Base-by-base conservation (phyloP, 2,888 invertebrate genomes). In the Morpho helenor region DNA sequence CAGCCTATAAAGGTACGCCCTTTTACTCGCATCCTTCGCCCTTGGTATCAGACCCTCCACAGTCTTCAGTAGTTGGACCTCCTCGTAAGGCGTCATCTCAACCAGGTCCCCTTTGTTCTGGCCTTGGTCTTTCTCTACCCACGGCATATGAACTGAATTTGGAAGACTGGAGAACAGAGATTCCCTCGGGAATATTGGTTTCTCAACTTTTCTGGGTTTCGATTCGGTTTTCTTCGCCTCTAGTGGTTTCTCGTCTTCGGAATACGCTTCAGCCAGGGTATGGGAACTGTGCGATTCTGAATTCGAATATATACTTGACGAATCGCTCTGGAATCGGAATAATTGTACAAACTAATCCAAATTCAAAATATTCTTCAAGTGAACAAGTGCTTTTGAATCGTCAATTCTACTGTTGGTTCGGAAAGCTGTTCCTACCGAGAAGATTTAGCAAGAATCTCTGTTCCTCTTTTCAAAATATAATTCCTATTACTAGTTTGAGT, bases 51-150 rank as follows among this genome's bases (percentile, higher is more conserved):
- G 50, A n/a, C 66, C 71, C 56, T 91, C 90, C 0, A 91, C 75
- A 44, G 78, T 79, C 66, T 90, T 91, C 66, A 91, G 62, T 39
- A 89, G 69, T 65, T 91, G 90, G 9, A 91, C 71, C 67, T 91
- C 91, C 51, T 87, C 85, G 64, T 91, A 91, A 54, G 82, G 84
- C 0, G 79, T 78, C 72, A 87, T 74, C 22, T 78, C 76, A 1
- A 86, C 80, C 4, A 87, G 44, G 8, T 61, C 40, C 3, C 40
- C 6, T 43, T 23, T 51, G 40, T 77, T 73, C 0, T 71, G 68
- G 23, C 72, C 74, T 0, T 68, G 69, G 0, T 65, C 53, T 0
- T 70, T 64, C 0, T 78, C 76, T 0, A 79, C 61, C 91, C 91
- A 91, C 0, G 91, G 91, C 57, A 76, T 61, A 8, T 77, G 80